phyloP scores from a whole-genome alignment of 2,113 vertebrate species.

The Progne subis region DNA sequence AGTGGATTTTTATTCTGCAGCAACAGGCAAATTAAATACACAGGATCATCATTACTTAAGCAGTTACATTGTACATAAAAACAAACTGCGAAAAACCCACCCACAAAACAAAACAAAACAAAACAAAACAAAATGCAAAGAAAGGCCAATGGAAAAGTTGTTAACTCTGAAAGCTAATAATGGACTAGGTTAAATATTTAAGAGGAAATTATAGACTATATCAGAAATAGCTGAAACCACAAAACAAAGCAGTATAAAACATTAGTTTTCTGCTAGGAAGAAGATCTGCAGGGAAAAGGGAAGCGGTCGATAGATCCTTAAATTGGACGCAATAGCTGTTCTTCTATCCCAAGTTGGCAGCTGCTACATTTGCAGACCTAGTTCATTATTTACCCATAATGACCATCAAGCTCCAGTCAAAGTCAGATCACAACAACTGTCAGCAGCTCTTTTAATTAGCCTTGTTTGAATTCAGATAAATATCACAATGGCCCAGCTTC shows the following conservation, averaged over 20 bases:
- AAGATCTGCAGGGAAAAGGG: constrained; percentile 83
- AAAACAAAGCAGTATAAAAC: constrained; percentile 81
- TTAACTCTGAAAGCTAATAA: constrained; percentile 90
- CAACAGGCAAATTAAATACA: constrained; percentile 68
- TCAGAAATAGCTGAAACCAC: constrained; percentile 86
- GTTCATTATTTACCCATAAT: constrained; percentile 93
- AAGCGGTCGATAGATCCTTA: constrained; percentile 86
- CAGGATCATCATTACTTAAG: constrained; percentile 51
- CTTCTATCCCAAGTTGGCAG: constrained; percentile 83
- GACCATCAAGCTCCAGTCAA: constrained; percentile 89
- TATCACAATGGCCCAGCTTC: constrained; percentile 83
- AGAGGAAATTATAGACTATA: constrained; percentile 80
- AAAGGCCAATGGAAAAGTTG: constrained; percentile 73
- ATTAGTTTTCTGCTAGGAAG: constrained; percentile 78
- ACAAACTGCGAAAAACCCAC: constrained; percentile 30
- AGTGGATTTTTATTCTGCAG: constrained; percentile 40
- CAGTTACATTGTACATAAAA: constrained; percentile 50
- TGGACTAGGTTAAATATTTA: constrained; percentile 91
- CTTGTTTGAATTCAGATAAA: constrained; percentile 90
- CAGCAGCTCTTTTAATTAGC: constrained; percentile 90
- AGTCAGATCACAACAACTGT: constrained; percentile 89
- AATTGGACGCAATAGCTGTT: constrained; percentile 86
- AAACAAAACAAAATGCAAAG: constrained; percentile 24
- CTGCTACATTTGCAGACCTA: constrained; percentile 86
- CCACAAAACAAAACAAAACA: constrained; percentile 10